Conservation (phyloP, 2,888 invertebrate species). For the Acheta domesticus region DNA sequence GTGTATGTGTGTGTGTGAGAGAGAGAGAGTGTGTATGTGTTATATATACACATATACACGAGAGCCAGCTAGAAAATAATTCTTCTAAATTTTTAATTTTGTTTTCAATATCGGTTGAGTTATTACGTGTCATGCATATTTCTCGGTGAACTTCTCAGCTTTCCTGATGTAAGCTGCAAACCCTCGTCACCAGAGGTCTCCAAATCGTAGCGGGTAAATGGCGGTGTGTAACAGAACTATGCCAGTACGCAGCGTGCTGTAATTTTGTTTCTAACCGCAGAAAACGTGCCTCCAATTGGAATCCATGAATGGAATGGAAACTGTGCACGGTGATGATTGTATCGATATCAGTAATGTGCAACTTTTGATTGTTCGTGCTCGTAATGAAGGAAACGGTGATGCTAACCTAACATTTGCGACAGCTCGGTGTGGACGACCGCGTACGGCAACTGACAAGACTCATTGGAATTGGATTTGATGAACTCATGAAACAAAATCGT, state of each 20-base stretch:
- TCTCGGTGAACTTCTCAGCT: background rate
- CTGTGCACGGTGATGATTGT: background rate
- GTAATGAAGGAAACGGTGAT: background rate
- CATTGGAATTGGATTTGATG: background rate
- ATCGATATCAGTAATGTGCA: background rate
- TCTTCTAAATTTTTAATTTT: background rate
- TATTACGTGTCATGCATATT: background rate
- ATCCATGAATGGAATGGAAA: background rate
- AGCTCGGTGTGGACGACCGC: background rate
- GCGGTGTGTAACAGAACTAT: constrained; percentile 20
- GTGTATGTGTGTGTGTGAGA: too few relatives aligned
- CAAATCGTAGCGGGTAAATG: background rate
- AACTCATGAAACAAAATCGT: background rate
- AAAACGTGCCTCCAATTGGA: constrained; percentile 1
- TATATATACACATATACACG: too few relatives aligned
- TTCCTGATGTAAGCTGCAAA: background rate
- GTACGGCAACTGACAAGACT: background rate
- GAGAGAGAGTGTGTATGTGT: too few relatives aligned
- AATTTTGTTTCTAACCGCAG: background rate
- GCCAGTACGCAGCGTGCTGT: background rate
- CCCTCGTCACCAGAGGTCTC: background rate
- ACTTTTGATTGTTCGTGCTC: background rate
- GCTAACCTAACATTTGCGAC: background rate
- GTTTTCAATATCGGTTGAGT: background rate
- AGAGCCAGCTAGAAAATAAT: background rate